Evolutionary conservation across 2,797 vertebrate species (phyloP), one percentile per base, ranked within the genome.

Genomic region (Arnoldichthys spilopterus): DNA sequence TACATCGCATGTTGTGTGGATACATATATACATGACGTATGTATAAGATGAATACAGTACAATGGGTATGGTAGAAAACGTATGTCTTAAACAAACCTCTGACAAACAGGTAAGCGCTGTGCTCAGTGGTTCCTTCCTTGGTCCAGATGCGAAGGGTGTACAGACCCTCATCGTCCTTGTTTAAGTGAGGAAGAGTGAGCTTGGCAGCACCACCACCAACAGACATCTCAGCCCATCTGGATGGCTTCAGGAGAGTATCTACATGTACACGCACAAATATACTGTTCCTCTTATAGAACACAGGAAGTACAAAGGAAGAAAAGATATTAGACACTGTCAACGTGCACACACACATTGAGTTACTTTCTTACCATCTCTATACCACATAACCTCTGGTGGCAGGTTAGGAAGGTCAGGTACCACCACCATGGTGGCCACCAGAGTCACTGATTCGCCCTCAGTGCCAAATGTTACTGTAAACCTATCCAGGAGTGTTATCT

Each of bases 121-220:
- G 96, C 84, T 99, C 96, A 0, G 91, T 89, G 54, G 96, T 93
- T 64, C 98, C 97, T 0, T 95, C 95, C 83, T 93, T 95, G 0
- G 96, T 96, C 84, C 96, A 93, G 76, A 99, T 90, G 70, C 97
- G 93, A 67, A 98, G 74, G 0, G 97, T 98, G 86, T 99, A 99
- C 77, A 99, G 94, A 28, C 98, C 98, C 90, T 99, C 98, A 0
- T 99, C 98, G 5, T 99, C 98, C 87, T 99, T 99, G 89, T 96
- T 95, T 87, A 99, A 91, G 80, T 95, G 93, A 20, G 94, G 92
- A 83, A 99, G 93, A 18, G 93, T 95, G 74, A 99, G 92, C 0
- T 93, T 92, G 64, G 97, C 96, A 16, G 91, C 89, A 0, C 96
- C 93, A 67, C 96, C 96, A 15, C 95, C 93, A 69, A 95, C 95